A percentile compares a stretch with the other conserved stretches of the same genome.
Evolutionary conservation across 2,113 vertebrate genomes (phyloP).

Genomic region (Isichthys henryi): DNA sequence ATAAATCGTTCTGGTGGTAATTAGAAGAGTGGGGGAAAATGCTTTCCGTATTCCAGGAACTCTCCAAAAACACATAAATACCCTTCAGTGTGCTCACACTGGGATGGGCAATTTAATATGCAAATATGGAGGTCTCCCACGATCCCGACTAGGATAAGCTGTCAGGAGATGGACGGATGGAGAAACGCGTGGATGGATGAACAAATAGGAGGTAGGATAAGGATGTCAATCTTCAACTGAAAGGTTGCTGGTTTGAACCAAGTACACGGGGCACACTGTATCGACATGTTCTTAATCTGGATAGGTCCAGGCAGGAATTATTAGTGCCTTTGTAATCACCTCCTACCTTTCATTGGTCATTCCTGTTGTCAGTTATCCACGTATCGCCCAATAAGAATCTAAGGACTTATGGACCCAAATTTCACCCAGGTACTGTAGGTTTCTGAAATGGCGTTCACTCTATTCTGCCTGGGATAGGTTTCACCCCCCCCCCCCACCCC

Average conservation of each 20-base stretch:
- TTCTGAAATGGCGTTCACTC: not conserved
- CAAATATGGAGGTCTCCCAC: not conserved
- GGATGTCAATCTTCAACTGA: not conserved
- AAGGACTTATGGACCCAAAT: not conserved
- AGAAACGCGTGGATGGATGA: not conserved
- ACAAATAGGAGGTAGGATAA: not conserved
- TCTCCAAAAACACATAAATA: not conserved
- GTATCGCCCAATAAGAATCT: not conserved
- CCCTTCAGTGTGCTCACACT: not conserved
- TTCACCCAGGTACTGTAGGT: not conserved
- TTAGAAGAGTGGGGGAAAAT: not conserved
- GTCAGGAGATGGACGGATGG: not conserved
- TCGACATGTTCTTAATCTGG: not conserved
- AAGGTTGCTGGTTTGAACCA: not conserved
- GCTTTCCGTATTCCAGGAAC: not conserved
- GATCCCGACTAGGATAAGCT: not conserved
- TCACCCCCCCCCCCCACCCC: not conserved
- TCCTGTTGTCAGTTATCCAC: not conserved
- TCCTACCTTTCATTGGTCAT: not conserved
- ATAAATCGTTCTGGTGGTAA: not conserved
- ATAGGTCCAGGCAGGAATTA: not conserved
- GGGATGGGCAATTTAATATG: not conserved
- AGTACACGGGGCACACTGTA: not conserved
- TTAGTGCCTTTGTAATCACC: not conserved
- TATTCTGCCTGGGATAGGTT: not conserved